Conservation (phyloP, 2,113 vertebrate species). For the Brachyhypopomus gauderio region DNA sequence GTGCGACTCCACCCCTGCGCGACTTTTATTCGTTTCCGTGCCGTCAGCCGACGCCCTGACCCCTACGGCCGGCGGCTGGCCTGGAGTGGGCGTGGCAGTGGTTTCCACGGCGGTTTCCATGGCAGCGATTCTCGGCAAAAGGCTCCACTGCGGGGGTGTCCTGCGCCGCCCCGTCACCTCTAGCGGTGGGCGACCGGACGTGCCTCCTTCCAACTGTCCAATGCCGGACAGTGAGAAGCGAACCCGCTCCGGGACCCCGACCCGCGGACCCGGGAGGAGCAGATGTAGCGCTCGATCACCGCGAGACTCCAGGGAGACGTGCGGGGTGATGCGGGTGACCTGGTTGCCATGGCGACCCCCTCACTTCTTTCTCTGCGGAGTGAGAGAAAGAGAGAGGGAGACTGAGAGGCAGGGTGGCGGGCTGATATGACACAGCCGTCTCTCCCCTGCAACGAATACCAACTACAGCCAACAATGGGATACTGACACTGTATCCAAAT, state of each 20-base stretch:
- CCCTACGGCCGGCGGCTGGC: neutral
- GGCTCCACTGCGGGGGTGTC: neutral
- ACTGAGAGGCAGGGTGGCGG: neutral
- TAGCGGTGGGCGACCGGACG: too few species aligned
- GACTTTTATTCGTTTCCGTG: neutral
- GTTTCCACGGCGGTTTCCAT: neutral
- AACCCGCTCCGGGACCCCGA: too few species aligned
- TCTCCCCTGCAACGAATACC: too few species aligned
- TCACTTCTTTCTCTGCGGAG: neutral
- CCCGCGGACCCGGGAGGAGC: neutral
- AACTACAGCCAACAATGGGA: neutral
- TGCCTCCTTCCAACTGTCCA: too few species aligned
- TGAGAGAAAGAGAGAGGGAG: neutral
- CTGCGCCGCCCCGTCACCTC: neutral
- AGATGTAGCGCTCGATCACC: neutral
- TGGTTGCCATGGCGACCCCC: conserved; percentile 1
- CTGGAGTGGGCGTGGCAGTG: too few species aligned
- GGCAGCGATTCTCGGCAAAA: neutral
- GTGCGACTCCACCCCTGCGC: neutral
- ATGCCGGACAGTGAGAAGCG: too few species aligned
- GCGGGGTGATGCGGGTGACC: neutral
- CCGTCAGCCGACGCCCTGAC: neutral
- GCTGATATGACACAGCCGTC: neutral
- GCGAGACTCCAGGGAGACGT: neutral
- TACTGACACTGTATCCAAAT: neutral